phyloP scores from a whole-genome alignment of 2,797 vertebrate genomes.

The Etheostoma nigrum region DNA sequence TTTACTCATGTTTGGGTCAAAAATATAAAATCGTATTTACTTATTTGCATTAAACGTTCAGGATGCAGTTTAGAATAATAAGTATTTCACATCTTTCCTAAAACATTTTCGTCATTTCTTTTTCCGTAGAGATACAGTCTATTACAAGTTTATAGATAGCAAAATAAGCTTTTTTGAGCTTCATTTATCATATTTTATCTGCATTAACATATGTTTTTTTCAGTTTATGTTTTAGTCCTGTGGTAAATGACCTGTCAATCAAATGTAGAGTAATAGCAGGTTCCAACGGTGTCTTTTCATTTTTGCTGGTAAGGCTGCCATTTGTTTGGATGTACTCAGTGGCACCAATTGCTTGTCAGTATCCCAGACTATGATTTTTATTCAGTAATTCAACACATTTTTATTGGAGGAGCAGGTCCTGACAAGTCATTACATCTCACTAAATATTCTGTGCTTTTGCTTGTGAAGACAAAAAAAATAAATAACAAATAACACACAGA shows the following conservation, averaged over 20 bases:
- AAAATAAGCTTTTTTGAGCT: background rate
- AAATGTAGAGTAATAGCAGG: background rate
- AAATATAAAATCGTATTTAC: background rate
- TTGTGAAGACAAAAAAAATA: background rate
- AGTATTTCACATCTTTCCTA: background rate
- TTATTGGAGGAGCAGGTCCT: background rate
- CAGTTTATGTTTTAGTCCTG: background rate
- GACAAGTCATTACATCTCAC: no score
- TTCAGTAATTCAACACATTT: background rate
- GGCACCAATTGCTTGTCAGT: background rate
- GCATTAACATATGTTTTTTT: background rate
- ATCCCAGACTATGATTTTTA: background rate
- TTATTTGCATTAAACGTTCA: background rate
- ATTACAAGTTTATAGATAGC: background rate
- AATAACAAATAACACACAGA: background rate
- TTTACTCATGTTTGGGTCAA: background rate
- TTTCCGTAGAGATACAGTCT: background rate
- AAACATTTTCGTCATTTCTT: background rate
- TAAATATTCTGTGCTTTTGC: background rate
- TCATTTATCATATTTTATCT: background rate
- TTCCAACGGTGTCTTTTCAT: background rate
- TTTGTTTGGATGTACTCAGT: constrained; percentile 3
- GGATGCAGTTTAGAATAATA: background rate
- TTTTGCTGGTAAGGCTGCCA: background rate
- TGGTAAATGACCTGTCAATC: background rate